Evolutionary conservation across 2,888 invertebrate species (phyloP).

Genomic region (Glaucopsyche alexis): DNA sequence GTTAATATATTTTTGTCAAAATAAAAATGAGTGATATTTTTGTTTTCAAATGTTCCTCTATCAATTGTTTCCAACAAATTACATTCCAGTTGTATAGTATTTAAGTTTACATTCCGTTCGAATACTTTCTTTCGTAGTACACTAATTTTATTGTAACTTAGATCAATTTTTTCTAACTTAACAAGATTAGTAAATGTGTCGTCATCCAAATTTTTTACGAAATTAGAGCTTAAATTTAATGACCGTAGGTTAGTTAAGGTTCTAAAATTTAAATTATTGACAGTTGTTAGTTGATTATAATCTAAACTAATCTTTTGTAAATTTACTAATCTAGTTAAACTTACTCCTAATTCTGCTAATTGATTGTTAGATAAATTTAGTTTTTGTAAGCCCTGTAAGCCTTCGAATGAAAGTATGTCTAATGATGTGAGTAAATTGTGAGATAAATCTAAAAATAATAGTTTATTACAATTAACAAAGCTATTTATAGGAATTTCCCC

Average conservation of each 20-base stretch:
- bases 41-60: conserved; percentile 31
- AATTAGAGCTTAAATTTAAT: conserved; percentile 34
- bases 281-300: conserved; percentile 31
- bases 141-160: conserved; percentile 33
- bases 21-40: conserved; percentile 33
- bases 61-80: conserved; percentile 35
- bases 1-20: conserved; percentile 31
- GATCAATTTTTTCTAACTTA: conserved; percentile 33
- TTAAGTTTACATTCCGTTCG: conserved; percentile 29
- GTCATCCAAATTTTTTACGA: conserved; percentile 32
- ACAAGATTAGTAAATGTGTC: conserved; percentile 19
- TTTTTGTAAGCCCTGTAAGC: conserved; percentile 31
- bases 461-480: conserved; percentile 29
- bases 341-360: conserved; percentile 34
- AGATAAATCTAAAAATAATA: conserved; percentile 35
- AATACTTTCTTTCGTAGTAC: conserved; percentile 28
- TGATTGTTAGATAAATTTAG: conserved; percentile 34
- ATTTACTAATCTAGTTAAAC: conserved; percentile 34
- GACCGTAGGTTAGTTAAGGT: conserved; percentile 29
- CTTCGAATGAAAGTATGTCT: conserved; percentile 36
- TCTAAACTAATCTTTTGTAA: conserved; percentile 32
- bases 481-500: conserved; percentile 32
- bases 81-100: conserved; percentile 28
- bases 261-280: conserved; percentile 32
- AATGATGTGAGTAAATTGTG: conserved; percentile 31